phyloP scores from a whole-genome alignment of 2,888 invertebrate species.

The Dicranocentrus wangi region DNA sequence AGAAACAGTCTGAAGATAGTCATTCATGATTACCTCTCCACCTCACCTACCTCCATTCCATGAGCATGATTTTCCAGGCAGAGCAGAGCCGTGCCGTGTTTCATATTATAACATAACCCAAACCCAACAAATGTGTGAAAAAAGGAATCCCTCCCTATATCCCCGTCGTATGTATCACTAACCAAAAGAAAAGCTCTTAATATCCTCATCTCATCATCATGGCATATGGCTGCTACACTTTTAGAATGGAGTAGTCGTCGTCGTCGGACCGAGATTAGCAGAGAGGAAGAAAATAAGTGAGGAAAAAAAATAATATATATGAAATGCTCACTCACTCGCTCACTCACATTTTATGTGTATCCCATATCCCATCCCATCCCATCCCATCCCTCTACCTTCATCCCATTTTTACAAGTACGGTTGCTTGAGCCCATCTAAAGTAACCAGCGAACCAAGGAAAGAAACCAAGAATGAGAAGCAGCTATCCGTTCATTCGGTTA shows the following conservation, averaged over 20 bases:
- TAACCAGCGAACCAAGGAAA: slow-evolving; percentile 1
- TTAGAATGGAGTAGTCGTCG: too few relatives aligned
- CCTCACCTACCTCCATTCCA: slow-evolving; percentile 1
- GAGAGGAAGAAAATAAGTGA: neutral
- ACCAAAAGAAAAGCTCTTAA: too few relatives aligned
- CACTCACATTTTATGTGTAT: too few relatives aligned
- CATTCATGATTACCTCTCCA: slow-evolving; percentile 38
- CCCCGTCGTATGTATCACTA: too few relatives aligned
- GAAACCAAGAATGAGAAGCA: slow-evolving; percentile 17
- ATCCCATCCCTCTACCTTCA: neutral
- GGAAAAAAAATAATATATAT: neutral
- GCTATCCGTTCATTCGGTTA: slow-evolving; percentile 18
- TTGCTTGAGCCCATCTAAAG: slow-evolving; percentile 1
- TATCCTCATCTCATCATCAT: too few relatives aligned
- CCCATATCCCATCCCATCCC: too few relatives aligned
- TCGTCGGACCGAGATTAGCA: neutral
- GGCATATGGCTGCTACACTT: too few relatives aligned
- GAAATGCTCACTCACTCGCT: slow-evolving; percentile 15
- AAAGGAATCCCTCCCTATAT: too few relatives aligned
- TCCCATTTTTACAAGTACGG: slow-evolving; percentile 11
- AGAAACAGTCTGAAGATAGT: slow-evolving; percentile 29
- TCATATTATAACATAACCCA: too few relatives aligned
- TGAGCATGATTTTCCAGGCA: too few relatives aligned
- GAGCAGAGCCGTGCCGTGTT: too few relatives aligned
- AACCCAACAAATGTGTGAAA: too few relatives aligned